Percentiles rank a stretch among this genome's conserved stretches.
These are phyloP conservation scores for Apis dorsata DNA, from an alignment of 1,140 invertebrate genomes.

Conservation along the genomic window DNA sequence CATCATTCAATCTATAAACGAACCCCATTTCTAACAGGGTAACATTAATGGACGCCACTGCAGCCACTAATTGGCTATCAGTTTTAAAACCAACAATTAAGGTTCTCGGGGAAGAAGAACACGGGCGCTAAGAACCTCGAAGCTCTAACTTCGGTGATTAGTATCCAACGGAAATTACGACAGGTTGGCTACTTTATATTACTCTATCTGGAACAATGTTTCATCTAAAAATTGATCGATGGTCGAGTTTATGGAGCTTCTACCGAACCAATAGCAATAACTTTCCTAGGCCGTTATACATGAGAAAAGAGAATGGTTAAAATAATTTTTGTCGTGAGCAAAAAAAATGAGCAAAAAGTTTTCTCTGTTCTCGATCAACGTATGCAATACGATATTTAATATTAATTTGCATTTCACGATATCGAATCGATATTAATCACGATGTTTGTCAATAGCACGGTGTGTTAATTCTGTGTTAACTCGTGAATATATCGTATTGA, in stretches of 20 bases:
- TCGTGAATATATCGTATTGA: conserved; percentile 12
- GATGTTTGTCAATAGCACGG: conserved; percentile 19
- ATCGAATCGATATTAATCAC: neutral
- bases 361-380: too few species aligned
- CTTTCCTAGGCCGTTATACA: neutral
- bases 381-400: neutral
- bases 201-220: neutral
- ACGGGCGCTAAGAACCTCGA: too few species aligned
- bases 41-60: conserved; percentile 7
- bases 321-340: neutral
- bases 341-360: neutral
- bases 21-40: conserved; percentile 1
- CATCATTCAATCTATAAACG: neutral
- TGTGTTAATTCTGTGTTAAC: conserved; percentile 26
- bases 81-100: conserved; percentile 31
- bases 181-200: neutral
- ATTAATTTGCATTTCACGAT: neutral
- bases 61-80: conserved; percentile 24
- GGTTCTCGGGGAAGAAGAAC: too few species aligned
- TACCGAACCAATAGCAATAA: neutral
- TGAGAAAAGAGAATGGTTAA: neutral
- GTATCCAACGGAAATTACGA: neutral
- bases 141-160: neutral
- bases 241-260: neutral
- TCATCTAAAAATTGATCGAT: conserved; percentile 13